Evolutionary conservation across 2,113 vertebrate genomes (phyloP).

Genomic region (Vireo altiloquus): DNA sequence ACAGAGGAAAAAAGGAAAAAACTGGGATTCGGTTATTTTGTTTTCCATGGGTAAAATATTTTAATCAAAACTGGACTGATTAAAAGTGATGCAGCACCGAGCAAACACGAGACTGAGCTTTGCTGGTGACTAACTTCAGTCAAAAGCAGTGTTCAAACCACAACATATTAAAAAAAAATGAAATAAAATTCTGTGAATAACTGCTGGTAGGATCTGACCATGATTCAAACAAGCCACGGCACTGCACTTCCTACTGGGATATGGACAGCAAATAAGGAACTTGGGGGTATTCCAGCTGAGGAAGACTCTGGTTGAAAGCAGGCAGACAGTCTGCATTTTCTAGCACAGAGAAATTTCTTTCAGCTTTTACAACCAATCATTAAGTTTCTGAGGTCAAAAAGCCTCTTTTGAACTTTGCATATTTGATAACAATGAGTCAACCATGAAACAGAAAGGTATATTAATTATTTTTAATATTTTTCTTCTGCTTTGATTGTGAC

Average conservation of each 20-base stretch:
- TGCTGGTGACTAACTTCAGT: background rate
- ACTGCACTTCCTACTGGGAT: background rate
- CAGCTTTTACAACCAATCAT: background rate
- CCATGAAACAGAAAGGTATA: background rate
- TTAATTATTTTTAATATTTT: background rate
- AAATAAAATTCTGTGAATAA: background rate
- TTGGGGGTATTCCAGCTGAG: background rate
- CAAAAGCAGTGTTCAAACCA: background rate
- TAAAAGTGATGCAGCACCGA: background rate
- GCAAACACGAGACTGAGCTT: background rate
- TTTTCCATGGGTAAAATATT: background rate
- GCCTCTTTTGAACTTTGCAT: background rate
- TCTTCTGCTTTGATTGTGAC: background rate
- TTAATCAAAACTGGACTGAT: background rate
- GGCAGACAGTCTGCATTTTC: background rate
- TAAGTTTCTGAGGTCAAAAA: background rate
- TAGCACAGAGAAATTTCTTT: background rate
- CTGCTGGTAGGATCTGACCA: background rate
- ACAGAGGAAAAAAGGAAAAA: background rate
- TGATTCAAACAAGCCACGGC: background rate
- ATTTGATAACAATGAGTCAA: background rate
- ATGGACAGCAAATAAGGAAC: background rate
- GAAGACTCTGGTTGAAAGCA: background rate
- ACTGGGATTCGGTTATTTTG: background rate
- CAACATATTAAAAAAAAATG: background rate